Base-by-base conservation (phyloP, 2,888 invertebrate species). In the Quadroppia sp. region DNA sequence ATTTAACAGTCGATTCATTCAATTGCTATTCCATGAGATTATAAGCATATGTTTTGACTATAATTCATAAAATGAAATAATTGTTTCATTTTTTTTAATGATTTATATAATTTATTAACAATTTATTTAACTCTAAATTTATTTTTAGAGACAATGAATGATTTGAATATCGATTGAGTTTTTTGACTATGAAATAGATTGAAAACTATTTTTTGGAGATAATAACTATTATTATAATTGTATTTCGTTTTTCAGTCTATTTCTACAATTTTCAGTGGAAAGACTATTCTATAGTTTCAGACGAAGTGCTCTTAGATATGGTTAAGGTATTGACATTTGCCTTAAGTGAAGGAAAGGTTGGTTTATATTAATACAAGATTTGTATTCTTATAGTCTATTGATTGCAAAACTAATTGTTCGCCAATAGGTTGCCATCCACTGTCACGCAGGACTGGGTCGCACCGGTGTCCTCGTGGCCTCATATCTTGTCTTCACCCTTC, bases 281-380 rank as follows among this genome's bases (percentile, higher is more conserved):
- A 82, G 93, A 94, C 82, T 93, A 92, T 82, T 90, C 90, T 0
- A 90, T 90, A 75, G 90, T 90, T 0, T 88, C 89, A 2, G 84
- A 91, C 78, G 85, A 87, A 61, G 88, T 89, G 7, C 84, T 94
- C n/a, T 83, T 93, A 77, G 91, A 93, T 81, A 92, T 92, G 88
- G 89, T 92, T n/a, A 92, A 93, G 84, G 93, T 93, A 11, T 85
- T 93, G 80, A 89, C 91, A 48, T 94, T 93, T 82, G 89, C 91
- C 0, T 83, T 91, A 13, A 87, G 88, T 69, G 89, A 92, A 82
- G 93, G 93, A 72, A 87, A 89, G 80, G 89, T 89, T 76, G 67
- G 2, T 23, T 20, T 23, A 15, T 2, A 69, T 69, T 23, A n/a
- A 59, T 61, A 17, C n/a, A 4, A 72, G 7, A 59, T 56, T 25